These are phyloP conservation scores for Drosophila leontia DNA, from an alignment of 1,140 invertebrate species.

Conservation along the genomic window DNA sequence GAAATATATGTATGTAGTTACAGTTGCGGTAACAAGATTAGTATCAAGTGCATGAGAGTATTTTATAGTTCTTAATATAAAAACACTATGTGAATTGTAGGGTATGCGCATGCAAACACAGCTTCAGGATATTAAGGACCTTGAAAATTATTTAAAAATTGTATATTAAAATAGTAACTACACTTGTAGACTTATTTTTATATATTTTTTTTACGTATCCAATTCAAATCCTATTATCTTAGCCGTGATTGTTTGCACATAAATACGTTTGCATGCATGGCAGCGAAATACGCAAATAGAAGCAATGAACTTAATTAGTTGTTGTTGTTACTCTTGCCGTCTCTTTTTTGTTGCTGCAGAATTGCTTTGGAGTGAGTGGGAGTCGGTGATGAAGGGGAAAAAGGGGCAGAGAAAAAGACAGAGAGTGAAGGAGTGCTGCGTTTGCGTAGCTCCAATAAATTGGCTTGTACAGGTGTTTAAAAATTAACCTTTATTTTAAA, in stretches of 20 bases:
- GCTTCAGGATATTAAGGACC: no score
- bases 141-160: no score
- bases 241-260: background rate
- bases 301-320: conserved; percentile 84
- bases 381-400: background rate
- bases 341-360: conserved; percentile 23
- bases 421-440: conserved; percentile 1
- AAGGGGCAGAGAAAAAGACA: background rate
- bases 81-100: no score
- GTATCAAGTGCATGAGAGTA: background rate
- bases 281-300: conserved; percentile 74
- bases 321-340: conserved; percentile 44
- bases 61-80: no score
- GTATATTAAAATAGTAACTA: no score
- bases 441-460: conserved; percentile 12
- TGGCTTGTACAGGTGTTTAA: conserved; percentile 7
- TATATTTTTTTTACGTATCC: background rate
- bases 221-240: background rate
- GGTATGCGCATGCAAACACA: no score
- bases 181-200: background rate
- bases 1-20: conserved; percentile 13
- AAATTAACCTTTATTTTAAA: background rate
- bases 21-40: conserved; percentile 17
- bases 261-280: conserved; percentile 52
- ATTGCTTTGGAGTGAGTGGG: conserved; percentile 3